Evolutionary conservation across 1,140 invertebrate species (phyloP).

Genomic region (Holotrichia oblita): DNA sequence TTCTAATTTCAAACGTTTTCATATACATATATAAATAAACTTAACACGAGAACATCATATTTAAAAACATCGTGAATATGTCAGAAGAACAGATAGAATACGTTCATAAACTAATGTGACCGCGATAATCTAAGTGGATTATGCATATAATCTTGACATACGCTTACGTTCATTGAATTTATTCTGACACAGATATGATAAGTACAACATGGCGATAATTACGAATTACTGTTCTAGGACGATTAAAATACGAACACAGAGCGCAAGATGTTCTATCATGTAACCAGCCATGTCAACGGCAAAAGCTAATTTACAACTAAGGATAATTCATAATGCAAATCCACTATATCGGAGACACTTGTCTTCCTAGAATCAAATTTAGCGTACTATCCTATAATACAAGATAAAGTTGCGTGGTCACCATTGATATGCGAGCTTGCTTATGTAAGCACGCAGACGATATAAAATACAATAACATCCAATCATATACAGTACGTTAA

Average conservation of each 20-base stretch:
- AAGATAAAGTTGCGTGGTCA: neutral
- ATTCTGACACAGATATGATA: neutral
- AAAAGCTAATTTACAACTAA: neutral
- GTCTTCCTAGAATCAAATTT: neutral
- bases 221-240: neutral
- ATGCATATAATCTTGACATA: neutral
- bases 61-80: neutral
- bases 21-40: no score
- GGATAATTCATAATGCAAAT: neutral
- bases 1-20: no score
- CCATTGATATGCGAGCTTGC: neutral
- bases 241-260: neutral
- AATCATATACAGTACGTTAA: no score
- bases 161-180: neutral
- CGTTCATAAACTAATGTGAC: neutral
- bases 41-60: no score
- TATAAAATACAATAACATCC: no score
- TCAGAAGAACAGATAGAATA: neutral
- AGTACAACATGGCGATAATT: constrained; percentile 4
- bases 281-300: neutral
- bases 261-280: neutral
- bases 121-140: neutral
- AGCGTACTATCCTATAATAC: neutral
- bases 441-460: neutral
- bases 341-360: neutral